phyloP scores from a whole-genome alignment of 2,113 vertebrate species.

The Machaerirhynchus nigripectus region DNA sequence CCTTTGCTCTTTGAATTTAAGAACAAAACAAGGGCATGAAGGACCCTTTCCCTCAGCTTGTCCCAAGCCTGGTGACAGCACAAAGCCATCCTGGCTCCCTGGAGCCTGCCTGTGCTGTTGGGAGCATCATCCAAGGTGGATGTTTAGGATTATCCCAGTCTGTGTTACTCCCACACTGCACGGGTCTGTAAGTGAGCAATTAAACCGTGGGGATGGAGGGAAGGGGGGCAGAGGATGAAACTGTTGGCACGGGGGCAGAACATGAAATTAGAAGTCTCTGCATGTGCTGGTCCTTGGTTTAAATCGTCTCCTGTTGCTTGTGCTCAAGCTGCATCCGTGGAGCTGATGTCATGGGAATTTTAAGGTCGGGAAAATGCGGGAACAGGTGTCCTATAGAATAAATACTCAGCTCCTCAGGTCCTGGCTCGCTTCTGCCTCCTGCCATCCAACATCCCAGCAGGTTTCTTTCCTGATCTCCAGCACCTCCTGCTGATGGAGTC shows the following conservation, averaged over 20 bases:
- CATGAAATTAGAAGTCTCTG: neutral
- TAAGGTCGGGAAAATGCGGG: neutral
- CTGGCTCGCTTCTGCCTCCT: constrained; percentile 10
- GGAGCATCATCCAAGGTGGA: neutral
- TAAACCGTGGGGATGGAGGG: neutral
- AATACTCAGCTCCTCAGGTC: neutral
- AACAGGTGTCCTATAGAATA: constrained; percentile 12
- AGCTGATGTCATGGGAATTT: constrained; percentile 28
- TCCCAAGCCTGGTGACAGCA: neutral
- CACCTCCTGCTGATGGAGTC: constrained; percentile 50
- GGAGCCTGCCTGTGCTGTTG: neutral
- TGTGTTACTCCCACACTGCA: neutral
- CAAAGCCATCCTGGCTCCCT: neutral
- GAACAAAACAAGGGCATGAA: accelerated
- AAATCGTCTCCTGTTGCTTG: neutral
- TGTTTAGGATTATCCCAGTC: neutral
- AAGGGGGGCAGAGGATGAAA: too few relatives aligned
- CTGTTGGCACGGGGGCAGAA: too few relatives aligned
- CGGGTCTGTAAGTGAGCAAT: constrained; percentile 3
- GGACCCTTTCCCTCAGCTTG: neutral
- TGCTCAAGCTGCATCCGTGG: neutral
- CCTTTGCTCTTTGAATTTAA: neutral
- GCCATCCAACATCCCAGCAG: constrained; percentile 14
- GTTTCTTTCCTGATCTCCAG: constrained; percentile 32
- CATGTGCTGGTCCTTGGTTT: neutral